Conservation (phyloP, 2,113 vertebrate species). For the Alouatta palliata region DNA sequence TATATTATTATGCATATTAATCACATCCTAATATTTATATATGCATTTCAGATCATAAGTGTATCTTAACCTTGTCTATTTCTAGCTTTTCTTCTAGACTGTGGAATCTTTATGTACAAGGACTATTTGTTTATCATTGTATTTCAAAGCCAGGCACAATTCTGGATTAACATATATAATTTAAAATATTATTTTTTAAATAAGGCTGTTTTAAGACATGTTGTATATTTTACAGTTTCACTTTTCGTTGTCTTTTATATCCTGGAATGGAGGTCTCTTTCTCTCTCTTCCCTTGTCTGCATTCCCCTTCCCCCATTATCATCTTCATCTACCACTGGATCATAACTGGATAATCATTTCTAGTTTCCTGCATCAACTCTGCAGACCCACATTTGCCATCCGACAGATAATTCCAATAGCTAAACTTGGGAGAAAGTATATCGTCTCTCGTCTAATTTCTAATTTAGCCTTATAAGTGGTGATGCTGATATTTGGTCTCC, state of each 20-base stretch:
- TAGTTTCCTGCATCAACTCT: neutral
- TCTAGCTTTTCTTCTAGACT: neutral
- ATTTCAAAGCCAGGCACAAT: neutral
- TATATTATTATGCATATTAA: neutral
- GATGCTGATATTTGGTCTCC: neutral
- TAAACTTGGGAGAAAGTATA: neutral
- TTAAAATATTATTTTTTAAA: neutral
- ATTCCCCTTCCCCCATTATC: fast-evolving
- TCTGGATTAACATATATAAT: neutral
- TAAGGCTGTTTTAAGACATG: neutral
- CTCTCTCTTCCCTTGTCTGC: neutral
- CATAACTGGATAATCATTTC: neutral
- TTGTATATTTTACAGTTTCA: neutral
- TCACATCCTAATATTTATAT: neutral
- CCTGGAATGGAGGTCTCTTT: neutral
- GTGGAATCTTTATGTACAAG: neutral
- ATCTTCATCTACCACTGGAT: neutral
- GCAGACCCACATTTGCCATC: neutral
- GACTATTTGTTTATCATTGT: neutral
- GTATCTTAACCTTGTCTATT: neutral
- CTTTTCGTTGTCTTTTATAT: neutral
- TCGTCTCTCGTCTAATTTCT: neutral
- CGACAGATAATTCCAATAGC: neutral
- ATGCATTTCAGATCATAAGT: neutral
- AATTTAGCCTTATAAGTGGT: neutral